Evolutionary conservation across 2,797 vertebrate species (phyloP).

Genomic region (Pangasius sanitwongsei): DNA sequence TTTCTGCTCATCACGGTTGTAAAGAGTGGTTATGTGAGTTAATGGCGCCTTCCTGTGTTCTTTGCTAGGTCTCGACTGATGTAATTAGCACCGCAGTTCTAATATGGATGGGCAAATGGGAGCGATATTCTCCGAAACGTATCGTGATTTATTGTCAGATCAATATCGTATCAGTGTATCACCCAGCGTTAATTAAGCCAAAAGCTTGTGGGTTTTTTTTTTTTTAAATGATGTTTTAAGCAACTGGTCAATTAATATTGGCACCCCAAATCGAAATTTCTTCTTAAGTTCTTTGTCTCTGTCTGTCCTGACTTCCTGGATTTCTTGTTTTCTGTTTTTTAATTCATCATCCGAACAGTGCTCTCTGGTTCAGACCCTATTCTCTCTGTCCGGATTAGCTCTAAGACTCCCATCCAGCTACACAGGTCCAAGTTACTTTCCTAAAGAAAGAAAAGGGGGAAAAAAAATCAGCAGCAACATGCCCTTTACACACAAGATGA

Average conservation of each 20-base stretch:
- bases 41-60: background rate
- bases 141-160: background rate
- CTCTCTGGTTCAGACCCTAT: background rate
- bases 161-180: background rate
- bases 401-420: background rate
- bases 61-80: background rate
- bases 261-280: background rate
- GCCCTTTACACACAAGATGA: background rate
- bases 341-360: background rate
- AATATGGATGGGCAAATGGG: background rate
- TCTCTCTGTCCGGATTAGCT: conserved; percentile 1
- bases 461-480: background rate
- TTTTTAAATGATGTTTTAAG: background rate
- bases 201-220: background rate
- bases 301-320: background rate
- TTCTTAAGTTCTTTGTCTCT: background rate
- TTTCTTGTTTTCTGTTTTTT: background rate
- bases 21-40: background rate
- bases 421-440: background rate
- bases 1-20: background rate
- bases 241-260: background rate
- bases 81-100: no score
- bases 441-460: background rate
- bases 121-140: background rate
- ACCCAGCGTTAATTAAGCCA: background rate